Conservation (phyloP, 2,888 invertebrate genomes). For the Aphodius sticticus region DNA sequence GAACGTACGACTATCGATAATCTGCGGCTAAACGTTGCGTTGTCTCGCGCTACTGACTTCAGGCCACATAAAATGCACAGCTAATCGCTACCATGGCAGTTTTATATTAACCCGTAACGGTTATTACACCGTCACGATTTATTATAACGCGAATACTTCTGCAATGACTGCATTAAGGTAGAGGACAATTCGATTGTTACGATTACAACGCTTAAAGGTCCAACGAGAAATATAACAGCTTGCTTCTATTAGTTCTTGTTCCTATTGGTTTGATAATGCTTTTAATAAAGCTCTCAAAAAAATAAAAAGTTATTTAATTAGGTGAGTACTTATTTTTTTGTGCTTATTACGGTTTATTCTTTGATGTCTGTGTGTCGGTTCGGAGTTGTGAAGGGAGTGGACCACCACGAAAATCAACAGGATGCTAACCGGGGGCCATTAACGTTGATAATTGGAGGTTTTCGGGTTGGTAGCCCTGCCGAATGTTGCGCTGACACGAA, state of each 20-base stretch:
- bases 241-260: too few species aligned
- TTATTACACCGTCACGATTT: neutral
- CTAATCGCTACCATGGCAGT: neutral
- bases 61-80: neutral
- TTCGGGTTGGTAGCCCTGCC: neutral
- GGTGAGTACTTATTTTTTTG: too few species aligned
- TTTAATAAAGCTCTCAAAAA: too few species aligned
- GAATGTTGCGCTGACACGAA: neutral
- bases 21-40: neutral
- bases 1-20: neutral
- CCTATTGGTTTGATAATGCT: too few species aligned
- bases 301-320: too few species aligned
- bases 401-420: neutral
- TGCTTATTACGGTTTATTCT: too few species aligned
- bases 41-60: neutral
- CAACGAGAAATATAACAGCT: neutral
- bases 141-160: neutral
- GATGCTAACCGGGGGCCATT: neutral
- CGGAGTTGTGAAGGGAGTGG: neutral
- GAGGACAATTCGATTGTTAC: neutral
- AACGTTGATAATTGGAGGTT: neutral
- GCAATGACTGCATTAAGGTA: neutral
- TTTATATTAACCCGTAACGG: conserved; percentile 4
- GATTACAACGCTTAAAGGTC: neutral
- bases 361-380: too few species aligned